Evolutionary conservation across 2,113 vertebrate species (phyloP).

Genomic region (Solenodon paradoxus): DNA sequence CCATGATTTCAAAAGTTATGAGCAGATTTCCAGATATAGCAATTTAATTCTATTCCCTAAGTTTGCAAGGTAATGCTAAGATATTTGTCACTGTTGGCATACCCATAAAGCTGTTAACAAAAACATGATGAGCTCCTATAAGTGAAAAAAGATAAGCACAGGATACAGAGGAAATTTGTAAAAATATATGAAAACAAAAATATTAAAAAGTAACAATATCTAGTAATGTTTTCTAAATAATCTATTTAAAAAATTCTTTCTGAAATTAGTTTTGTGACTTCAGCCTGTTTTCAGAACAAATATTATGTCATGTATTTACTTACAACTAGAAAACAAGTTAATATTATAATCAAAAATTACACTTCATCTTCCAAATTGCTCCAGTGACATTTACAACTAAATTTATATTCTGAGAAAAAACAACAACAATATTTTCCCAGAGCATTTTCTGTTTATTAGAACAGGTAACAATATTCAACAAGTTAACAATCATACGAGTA

Average conservation of each 20-base stretch:
- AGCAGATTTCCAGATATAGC: neutral
- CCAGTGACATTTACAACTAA: slow-evolving; percentile 53
- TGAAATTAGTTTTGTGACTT: slow-evolving; percentile 15
- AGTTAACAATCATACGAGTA: slow-evolving; percentile 71
- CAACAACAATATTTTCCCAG: slow-evolving; percentile 61
- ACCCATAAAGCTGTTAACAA: slow-evolving; percentile 10
- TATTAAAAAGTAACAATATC: neutral
- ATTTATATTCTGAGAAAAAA: slow-evolving; percentile 71
- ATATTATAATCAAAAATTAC: slow-evolving; percentile 24
- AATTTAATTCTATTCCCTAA: neutral
- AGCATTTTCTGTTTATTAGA: slow-evolving; percentile 53
- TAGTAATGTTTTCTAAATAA: slow-evolving; percentile 36
- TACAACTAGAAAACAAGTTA: slow-evolving; percentile 32
- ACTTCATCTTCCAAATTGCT: slow-evolving; percentile 34
- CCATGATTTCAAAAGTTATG: slow-evolving; percentile 18
- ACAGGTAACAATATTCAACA: slow-evolving; percentile 43
- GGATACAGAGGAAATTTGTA: neutral
- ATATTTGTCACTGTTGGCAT: neutral
- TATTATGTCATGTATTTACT: neutral
- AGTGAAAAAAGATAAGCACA: neutral
- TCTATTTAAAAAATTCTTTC: neutral
- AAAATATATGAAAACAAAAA: neutral
- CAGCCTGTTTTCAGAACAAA: neutral
- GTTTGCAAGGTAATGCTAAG: neutral
- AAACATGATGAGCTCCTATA: neutral